These are phyloP conservation scores for Himalopsyche phryganea DNA, from an alignment of 1,140 invertebrate genomes.

Conservation along the genomic window DNA sequence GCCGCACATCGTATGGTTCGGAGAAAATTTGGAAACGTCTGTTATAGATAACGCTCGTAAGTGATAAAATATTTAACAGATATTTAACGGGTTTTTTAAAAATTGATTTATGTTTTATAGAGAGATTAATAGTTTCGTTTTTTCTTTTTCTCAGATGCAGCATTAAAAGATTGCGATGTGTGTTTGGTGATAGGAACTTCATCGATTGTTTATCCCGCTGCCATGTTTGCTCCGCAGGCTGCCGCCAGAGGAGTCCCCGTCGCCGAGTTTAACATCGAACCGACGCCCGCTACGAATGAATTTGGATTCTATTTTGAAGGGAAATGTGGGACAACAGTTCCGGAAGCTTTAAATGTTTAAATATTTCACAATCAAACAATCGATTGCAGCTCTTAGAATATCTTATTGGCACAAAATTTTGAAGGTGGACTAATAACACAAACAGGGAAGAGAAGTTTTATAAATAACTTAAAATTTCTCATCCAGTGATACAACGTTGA, in stretches of 20 bases:
- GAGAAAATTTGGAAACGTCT: constrained; percentile 68
- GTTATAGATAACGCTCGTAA: constrained; percentile 64
- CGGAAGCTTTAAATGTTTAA: constrained; percentile 57
- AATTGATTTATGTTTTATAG: no score
- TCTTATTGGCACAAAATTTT: no score
- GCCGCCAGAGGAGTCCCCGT: constrained; percentile 74
- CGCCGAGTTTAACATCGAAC: constrained; percentile 86
- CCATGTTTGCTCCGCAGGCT: constrained; percentile 83
- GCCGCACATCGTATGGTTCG: constrained; percentile 89
- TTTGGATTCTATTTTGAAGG: constrained; percentile 78
- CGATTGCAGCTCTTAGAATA: no score
- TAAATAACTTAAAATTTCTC: no score
- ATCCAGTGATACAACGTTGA: no score
- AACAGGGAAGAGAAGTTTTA: no score
- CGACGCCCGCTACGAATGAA: constrained; percentile 65
- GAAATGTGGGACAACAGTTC: constrained; percentile 68
- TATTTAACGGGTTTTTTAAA: no score
- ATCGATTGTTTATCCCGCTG: constrained; percentile 87
- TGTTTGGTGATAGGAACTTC: constrained; percentile 85
- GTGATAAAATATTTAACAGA: no score
- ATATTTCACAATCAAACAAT: no score
- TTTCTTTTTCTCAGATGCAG: no score
- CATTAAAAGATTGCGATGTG: constrained; percentile 72
- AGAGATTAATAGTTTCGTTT: no score
- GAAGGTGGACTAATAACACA: no score